Conservation (phyloP, 2,888 invertebrate genomes). For the Dastarcus helophoroides region DNA sequence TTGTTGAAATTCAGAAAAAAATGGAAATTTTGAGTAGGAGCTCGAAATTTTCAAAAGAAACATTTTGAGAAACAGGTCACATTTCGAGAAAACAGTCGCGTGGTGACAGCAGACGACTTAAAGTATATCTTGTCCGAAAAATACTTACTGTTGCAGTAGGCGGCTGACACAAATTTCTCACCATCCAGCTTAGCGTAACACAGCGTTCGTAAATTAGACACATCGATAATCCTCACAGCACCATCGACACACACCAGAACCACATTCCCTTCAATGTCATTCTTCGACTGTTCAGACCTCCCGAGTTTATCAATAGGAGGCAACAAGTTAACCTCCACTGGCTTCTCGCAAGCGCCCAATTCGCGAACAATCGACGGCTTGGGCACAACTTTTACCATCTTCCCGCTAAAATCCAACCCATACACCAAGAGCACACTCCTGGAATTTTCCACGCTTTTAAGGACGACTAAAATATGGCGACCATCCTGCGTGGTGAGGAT, state of each 20-base stretch:
- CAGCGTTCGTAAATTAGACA: conserved; percentile 57
- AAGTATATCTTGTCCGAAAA: no score
- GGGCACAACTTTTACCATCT: conserved; percentile 43
- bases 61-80: no score
- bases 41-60: no score
- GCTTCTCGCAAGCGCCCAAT: conserved; percentile 52
- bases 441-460: conserved; percentile 28
- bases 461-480: conserved; percentile 52
- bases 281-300: conserved; percentile 15
- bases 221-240: conserved; percentile 56
- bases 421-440: conserved; percentile 44
- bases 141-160: conserved; percentile 69
- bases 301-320: conserved; percentile 40
- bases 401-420: conserved; percentile 40
- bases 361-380: conserved; percentile 51
- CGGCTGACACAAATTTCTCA: conserved; percentile 67
- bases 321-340: conserved; percentile 57
- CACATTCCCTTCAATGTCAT: conserved; percentile 43
- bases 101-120: no score
- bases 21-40: no score
- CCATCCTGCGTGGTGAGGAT: conserved; percentile 60
- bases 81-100: no score
- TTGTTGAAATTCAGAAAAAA: no score
- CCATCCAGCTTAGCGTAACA: conserved; percentile 57
- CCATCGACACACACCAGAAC: conserved; percentile 68